Evolutionary conservation across 2,888 invertebrate species (phyloP).

Genomic region (Amblyteles armatorius): DNA sequence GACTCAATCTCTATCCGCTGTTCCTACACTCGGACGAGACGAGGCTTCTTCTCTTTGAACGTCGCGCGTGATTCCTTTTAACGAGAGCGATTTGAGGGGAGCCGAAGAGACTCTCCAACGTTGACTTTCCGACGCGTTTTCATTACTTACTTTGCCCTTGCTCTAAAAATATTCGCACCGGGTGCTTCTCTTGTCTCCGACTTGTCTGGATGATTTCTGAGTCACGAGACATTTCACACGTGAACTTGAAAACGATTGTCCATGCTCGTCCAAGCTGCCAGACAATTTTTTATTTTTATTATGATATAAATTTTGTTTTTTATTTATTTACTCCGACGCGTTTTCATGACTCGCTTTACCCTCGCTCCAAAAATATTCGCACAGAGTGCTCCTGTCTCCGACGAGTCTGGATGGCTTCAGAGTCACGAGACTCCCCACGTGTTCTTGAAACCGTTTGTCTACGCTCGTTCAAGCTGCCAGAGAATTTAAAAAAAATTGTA

Average conservation of each 20-base stretch:
- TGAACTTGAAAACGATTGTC: slow-evolving; percentile 35
- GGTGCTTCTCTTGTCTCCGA: no score
- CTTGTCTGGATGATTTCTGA: no score
- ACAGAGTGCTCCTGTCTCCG: no score
- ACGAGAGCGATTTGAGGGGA: slow-evolving; percentile 47
- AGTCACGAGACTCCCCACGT: background rate
- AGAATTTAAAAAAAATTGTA: background rate
- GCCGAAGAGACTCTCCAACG: background rate
- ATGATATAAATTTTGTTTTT: background rate
- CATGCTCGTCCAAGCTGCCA: no score
- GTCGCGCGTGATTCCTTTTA: slow-evolving; percentile 53
- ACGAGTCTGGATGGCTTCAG: no score
- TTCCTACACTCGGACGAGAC: slow-evolving; percentile 1
- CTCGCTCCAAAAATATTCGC: no score
- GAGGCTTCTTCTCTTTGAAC: slow-evolving; percentile 18
- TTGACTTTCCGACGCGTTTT: slow-evolving; percentile 27
- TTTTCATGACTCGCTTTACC: no score
- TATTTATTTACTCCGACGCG: background rate
- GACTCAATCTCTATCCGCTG: background rate
- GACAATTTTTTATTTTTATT: background rate
- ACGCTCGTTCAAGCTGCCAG: no score
- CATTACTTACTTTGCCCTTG: no score
- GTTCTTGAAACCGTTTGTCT: slow-evolving; percentile 29
- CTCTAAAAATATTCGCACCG: no score
- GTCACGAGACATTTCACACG: background rate